phyloP scores from a whole-genome alignment of 2,113 vertebrate species.

The Cricetomys ansorgei region DNA sequence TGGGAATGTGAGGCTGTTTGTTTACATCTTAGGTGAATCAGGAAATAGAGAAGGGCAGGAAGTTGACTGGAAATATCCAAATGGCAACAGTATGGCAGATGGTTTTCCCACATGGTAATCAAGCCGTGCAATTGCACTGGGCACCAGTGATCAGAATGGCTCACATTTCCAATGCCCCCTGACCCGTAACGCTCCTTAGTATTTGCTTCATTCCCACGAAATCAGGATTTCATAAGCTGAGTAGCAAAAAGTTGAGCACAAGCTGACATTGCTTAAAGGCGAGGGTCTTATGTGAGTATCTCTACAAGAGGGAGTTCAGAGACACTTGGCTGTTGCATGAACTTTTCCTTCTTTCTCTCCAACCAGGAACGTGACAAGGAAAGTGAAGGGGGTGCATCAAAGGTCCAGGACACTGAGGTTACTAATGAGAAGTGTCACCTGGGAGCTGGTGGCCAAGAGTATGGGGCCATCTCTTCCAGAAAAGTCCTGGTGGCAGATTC shows the following conservation, averaged over 20 bases:
- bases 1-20: not conserved
- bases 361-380: conserved; percentile 67
- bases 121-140: not conserved
- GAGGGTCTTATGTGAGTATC: not conserved
- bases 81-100: not conserved
- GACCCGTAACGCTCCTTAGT: rapidly evolving
- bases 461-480: conserved; percentile 77
- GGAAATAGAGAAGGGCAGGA: not conserved
- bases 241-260: not conserved
- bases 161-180: not conserved
- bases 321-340: not conserved
- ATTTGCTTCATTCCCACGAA: not conserved
- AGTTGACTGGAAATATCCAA: not conserved
- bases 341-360: conserved; percentile 10
- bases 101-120: not conserved
- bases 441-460: conserved; percentile 60
- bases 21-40: not conserved
- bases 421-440: conserved; percentile 71
- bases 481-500: not conserved
- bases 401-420: not conserved
- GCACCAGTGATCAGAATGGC: not conserved
- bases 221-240: not conserved
- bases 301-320: not conserved
- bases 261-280: not conserved
- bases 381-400: not conserved